phyloP scores from a whole-genome alignment of 2,797 vertebrate species.

The Hypotaenidia philippensis region DNA sequence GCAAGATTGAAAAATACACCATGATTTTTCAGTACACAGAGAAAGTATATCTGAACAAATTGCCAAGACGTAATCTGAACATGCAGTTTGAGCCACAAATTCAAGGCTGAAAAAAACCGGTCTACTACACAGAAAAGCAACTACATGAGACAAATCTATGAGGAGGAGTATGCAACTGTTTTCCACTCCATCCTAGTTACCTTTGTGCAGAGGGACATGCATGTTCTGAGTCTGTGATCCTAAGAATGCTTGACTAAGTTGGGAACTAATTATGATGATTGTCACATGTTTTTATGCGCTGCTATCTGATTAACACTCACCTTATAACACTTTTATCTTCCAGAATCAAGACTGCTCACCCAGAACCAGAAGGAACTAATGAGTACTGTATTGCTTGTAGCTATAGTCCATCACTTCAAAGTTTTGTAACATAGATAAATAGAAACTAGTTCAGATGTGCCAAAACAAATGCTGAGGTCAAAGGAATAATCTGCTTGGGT shows the following conservation, averaged over 20 bases:
- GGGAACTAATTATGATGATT: background rate
- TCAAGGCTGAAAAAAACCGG: background rate
- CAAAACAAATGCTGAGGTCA: background rate
- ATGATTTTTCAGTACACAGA: background rate
- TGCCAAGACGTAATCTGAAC: background rate
- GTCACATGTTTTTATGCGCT: background rate
- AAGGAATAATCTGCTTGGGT: background rate
- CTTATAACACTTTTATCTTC: background rate
- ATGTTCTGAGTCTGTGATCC: background rate
- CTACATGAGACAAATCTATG: background rate
- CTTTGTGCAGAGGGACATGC: background rate
- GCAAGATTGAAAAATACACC: background rate
- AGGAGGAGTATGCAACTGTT: background rate
- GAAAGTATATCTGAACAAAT: background rate
- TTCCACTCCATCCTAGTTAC: background rate
- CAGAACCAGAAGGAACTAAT: constrained; percentile 26
- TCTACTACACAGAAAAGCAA: background rate
- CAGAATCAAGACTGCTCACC: constrained; percentile 8
- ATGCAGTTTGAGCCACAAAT: background rate
- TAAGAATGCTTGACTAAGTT: background rate
- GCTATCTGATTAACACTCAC: background rate
- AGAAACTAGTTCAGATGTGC: background rate
- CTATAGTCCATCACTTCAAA: background rate
- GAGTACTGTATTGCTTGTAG: background rate
- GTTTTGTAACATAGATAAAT: background rate